These are phyloP conservation scores for Cyclophora albipunctata DNA, from an alignment of 2,888 invertebrate genomes.

Conservation along the genomic window DNA sequence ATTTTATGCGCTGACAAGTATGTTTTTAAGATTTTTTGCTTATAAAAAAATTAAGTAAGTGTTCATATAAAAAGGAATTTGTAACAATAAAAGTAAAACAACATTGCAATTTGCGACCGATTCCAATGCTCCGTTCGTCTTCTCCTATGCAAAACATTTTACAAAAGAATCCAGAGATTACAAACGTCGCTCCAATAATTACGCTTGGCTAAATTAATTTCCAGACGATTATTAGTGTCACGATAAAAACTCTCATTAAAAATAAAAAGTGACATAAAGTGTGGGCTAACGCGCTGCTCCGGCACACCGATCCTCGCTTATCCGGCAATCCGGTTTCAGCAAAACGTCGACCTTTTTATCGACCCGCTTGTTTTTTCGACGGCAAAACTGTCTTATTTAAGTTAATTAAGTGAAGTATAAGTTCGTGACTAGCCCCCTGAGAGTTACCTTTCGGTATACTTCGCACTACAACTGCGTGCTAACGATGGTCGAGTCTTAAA, in stretches of 20 bases:
- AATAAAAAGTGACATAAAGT: conserved; percentile 60
- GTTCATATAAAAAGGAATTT: no score
- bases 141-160: no score
- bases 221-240: conserved; percentile 36
- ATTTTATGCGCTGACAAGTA: neutral
- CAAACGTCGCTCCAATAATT: conserved; percentile 22
- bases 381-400: conserved; percentile 71
- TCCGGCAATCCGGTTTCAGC: conserved; percentile 53
- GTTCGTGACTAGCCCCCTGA: conserved; percentile 71
- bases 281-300: conserved; percentile 42
- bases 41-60: no score
- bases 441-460: conserved; percentile 29
- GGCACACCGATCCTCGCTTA: conserved; percentile 13
- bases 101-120: no score
- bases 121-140: no score
- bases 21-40: neutral
- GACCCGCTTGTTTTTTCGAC: conserved; percentile 54
- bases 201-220: conserved; percentile 30
- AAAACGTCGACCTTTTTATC: conserved; percentile 47
- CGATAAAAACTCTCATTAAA: conserved; percentile 50
- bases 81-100: no score
- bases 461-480: conserved; percentile 16
- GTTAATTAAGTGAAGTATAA: conserved; percentile 75
- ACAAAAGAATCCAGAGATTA: neutral
- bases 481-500: conserved; percentile 34